A percentile compares a stretch with the other conserved stretches of the same genome.
These are phyloP conservation scores for Crotalus tigris DNA, from an alignment of 2,113 vertebrate genomes.

Conservation along the genomic window DNA sequence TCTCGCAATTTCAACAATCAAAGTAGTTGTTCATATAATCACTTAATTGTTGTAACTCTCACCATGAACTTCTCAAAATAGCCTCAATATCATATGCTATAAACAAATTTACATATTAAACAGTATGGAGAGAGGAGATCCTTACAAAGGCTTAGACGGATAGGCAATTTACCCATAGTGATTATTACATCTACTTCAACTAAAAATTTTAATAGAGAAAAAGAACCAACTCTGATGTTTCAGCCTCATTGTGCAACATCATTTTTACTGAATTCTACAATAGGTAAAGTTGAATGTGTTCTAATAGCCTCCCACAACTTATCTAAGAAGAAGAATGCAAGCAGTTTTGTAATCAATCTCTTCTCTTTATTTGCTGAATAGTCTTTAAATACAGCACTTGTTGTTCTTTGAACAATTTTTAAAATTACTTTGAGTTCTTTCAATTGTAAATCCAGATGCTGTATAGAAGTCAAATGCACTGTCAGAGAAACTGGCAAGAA, in stretches of 20 bases:
- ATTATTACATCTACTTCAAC: neutral
- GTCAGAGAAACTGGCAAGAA: slow-evolving; percentile 40
- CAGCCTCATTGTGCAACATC: slow-evolving; percentile 12
- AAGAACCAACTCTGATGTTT: neutral
- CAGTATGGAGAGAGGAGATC: neutral
- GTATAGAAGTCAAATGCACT: slow-evolving; percentile 14
- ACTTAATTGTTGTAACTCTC: neutral
- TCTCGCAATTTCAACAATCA: neutral
- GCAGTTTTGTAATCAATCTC: slow-evolving; percentile 38
- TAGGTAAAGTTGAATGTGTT: slow-evolving; percentile 33
- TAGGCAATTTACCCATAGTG: neutral
- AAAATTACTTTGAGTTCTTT: slow-evolving; percentile 49
- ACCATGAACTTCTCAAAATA: neutral
- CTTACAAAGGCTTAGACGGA: neutral
- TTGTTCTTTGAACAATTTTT: slow-evolving; percentile 35
- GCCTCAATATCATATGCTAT: neutral
- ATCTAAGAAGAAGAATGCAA: slow-evolving; percentile 1
- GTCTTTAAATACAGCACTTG: slow-evolving; percentile 36
- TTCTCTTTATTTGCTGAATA: slow-evolving; percentile 36
- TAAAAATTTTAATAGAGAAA: neutral
- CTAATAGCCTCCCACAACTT: slow-evolving; percentile 20
- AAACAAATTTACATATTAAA: neutral
- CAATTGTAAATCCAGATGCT: slow-evolving; percentile 54
- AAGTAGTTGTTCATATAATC: neutral
- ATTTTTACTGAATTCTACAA: neutral